Evolutionary conservation across 2,888 invertebrate genomes (phyloP).

Genomic region (Agrotis segetum): DNA sequence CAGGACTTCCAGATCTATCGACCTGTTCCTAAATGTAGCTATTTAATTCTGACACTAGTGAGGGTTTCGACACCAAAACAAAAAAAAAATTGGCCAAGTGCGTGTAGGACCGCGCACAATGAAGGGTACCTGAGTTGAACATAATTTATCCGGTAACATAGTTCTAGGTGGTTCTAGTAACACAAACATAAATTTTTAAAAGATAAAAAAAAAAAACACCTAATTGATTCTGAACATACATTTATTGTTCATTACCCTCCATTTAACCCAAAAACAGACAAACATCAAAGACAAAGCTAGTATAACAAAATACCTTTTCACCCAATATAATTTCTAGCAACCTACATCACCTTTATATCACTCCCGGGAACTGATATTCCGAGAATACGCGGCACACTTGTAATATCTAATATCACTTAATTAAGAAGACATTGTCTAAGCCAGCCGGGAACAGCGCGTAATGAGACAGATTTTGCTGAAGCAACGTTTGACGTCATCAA

Average conservation of each 20-base stretch:
- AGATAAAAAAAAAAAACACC: too few species aligned
- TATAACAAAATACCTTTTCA: background rate
- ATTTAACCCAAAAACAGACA: background rate
- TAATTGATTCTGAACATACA: too few species aligned
- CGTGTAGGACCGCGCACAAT: too few species aligned
- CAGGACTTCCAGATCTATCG: too few species aligned
- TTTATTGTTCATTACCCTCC: background rate
- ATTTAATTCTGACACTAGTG: too few species aligned
- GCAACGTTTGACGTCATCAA: conserved; percentile 48
- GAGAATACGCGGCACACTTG: conserved; percentile 38
- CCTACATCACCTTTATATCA: conserved; percentile 15
- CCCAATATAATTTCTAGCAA: conserved; percentile 22
- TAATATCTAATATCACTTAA: conserved; percentile 57
- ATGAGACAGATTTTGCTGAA: conserved; percentile 45
- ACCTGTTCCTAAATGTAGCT: too few species aligned
- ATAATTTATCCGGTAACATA: too few species aligned
- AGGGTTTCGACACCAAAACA: too few species aligned
- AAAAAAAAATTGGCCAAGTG: too few species aligned
- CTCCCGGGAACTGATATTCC: conserved; percentile 29
- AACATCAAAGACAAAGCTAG: background rate
- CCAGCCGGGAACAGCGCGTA: conserved; percentile 26
- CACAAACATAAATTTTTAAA: too few species aligned
- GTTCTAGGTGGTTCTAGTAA: too few species aligned
- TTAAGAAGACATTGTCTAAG: conserved; percentile 52
- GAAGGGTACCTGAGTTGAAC: too few species aligned